Percentiles rank a stretch among this genome's conserved stretches.
Conservation (phyloP, 2,113 vertebrate species). For the Pedetes capensis region DNA sequence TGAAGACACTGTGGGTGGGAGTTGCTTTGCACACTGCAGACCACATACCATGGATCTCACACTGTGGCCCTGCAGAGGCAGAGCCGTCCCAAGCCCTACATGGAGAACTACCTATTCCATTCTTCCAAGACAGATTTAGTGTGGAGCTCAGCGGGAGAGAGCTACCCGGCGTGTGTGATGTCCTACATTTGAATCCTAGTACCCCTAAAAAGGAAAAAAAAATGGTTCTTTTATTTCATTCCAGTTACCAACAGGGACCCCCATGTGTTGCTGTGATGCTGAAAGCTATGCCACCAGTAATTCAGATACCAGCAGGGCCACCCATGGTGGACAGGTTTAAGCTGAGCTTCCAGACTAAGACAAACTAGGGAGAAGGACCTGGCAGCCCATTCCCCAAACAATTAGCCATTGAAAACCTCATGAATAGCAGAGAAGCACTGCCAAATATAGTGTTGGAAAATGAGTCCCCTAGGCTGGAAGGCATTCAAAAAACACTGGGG, state of each 20-base stretch:
- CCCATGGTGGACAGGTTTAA: too few relatives aligned
- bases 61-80: neutral
- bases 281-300: too few relatives aligned
- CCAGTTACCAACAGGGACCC: neutral
- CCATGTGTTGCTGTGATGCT: too few relatives aligned
- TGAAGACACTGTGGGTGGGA: accelerated
- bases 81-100: accelerated
- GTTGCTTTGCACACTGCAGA: neutral
- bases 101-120: neutral
- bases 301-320: too few relatives aligned
- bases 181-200: neutral
- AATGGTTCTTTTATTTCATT: neutral
- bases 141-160: accelerated
- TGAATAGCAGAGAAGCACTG: too few relatives aligned
- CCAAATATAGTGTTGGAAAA: too few relatives aligned
- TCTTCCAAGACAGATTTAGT: neutral
- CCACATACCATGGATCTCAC: neutral
- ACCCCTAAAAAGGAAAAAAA: neutral
- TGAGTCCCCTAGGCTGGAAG: too few relatives aligned
- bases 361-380: too few relatives aligned
- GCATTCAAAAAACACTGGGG: too few relatives aligned
- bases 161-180: neutral
- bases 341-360: too few relatives aligned
- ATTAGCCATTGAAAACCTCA: too few relatives aligned
- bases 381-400: too few relatives aligned